Evolutionary conservation across 35 echinoderm and acorn worm species (phyloP), one percentile per base, ranked within the genome.

Genomic region (Amphiura filiformis): DNA sequence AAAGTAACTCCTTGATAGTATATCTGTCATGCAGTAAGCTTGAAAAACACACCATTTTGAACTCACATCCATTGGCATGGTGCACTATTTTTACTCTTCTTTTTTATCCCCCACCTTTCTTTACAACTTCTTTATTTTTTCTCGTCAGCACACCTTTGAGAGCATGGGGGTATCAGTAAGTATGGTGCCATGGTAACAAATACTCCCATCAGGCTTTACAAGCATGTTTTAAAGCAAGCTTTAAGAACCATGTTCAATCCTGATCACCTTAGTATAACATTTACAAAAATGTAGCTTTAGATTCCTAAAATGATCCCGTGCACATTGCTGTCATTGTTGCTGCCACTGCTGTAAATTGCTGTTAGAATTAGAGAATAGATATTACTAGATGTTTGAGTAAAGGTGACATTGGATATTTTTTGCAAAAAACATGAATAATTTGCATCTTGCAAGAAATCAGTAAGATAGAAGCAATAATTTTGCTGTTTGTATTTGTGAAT

Each of bases 151-250:
- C 88, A 75, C 88, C 88, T 78, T 7, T 90, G 61, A 82, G 88
- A 90, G 88, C 88, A 90, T 90, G 88, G 88, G 88, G 88, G 57
- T 84, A 84, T 84, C 65, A 90, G 88, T 90, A 90, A 90, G 88
- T 90, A 90, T 80, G 39, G 88, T 78, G 81, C 88, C 88, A 84
- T 90, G 39, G 88, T 84, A 84, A 84, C 44, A 52, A 52, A 7
- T 52, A 20, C 44, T 52, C 44, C 44, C 44, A 52, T 52, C 44
- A 52, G 7, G 44, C 44, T 52, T 52, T 52, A 20, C 44, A 52
- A 52, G 44, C 20, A 20, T 52, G 44, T 11, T 52, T 11, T 52
- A 52, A 20, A 11, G n/a, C n/a, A n/a, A n/a, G n/a, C n/a, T n/a
- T n/a, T n/a, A n/a, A n/a, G n/a, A n/a, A n/a, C n/a, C n/a, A n/a